Evolutionary conservation across 2,113 vertebrate genomes (phyloP).

Genomic region (Rynchops niger): DNA sequence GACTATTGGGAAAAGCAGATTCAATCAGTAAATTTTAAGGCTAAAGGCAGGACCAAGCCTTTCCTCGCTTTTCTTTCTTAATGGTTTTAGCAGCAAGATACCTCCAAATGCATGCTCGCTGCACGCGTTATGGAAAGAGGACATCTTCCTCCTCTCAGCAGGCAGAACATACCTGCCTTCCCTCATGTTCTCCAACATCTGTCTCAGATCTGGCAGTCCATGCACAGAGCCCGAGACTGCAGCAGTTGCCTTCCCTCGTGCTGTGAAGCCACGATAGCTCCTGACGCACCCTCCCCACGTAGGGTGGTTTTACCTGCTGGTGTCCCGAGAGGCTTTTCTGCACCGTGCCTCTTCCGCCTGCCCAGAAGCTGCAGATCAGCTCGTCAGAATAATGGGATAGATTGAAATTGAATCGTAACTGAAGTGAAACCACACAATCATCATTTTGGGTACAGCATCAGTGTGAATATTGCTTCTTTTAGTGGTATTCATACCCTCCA

Average conservation of each 20-base stretch:
- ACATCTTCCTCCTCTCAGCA: not conserved
- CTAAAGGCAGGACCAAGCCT: not conserved
- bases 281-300: not conserved
- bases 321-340: not conserved
- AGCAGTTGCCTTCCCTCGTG: not conserved
- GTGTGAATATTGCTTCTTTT: not conserved
- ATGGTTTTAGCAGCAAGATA: not conserved
- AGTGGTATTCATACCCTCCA: not conserved
- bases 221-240: not conserved
- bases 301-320: accelerated
- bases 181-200: not conserved
- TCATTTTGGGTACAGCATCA: not conserved
- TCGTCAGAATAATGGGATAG: not conserved
- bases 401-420: not conserved
- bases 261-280: not conserved
- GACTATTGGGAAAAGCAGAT: not conserved
- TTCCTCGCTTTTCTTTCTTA: not conserved
- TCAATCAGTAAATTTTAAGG: not conserved
- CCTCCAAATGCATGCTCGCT: not conserved
- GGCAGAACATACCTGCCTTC: not conserved
- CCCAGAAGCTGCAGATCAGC: not conserved
- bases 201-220: not conserved
- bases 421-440: not conserved
- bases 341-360: accelerated
- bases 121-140: not conserved